phyloP scores from a whole-genome alignment of 2,113 vertebrate species.

The Capra hircus region DNA sequence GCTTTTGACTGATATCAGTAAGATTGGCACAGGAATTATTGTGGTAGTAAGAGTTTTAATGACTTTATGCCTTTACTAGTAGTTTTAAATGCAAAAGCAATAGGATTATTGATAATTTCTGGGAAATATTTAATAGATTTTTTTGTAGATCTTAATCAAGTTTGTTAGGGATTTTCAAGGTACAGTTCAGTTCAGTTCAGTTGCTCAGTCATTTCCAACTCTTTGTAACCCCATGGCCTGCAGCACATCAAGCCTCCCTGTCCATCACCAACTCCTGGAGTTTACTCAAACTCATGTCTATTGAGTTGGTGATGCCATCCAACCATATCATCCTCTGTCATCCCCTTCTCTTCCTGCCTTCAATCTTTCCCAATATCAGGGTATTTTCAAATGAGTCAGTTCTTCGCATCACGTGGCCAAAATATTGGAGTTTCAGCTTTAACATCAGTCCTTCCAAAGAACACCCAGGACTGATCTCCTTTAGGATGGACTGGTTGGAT shows the following conservation, averaged over 20 bases:
- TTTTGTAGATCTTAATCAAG: neutral
- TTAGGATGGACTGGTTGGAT: neutral
- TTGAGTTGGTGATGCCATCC: neutral
- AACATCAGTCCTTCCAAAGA: neutral
- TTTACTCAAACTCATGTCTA: neutral
- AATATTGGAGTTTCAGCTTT: neutral
- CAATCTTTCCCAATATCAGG: neutral
- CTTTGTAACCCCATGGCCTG: neutral
- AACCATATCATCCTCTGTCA: neutral
- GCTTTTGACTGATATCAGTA: neutral
- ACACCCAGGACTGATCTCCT: neutral
- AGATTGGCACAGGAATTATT: neutral
- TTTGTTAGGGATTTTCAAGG: neutral
- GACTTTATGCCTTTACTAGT: neutral
- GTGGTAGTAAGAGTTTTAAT: neutral
- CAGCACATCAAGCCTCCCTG: neutral
- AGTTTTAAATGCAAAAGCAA: neutral
- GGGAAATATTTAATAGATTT: neutral
- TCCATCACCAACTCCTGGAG: neutral
- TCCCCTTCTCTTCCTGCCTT: neutral
- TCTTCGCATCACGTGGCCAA: neutral
- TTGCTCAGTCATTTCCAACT: rapidly evolving
- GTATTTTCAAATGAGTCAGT: neutral
- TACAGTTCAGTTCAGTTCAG: neutral
- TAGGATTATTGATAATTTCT: neutral